phyloP scores from a whole-genome alignment of 2,113 vertebrate species.

The Phrynosoma platyrhinos region DNA sequence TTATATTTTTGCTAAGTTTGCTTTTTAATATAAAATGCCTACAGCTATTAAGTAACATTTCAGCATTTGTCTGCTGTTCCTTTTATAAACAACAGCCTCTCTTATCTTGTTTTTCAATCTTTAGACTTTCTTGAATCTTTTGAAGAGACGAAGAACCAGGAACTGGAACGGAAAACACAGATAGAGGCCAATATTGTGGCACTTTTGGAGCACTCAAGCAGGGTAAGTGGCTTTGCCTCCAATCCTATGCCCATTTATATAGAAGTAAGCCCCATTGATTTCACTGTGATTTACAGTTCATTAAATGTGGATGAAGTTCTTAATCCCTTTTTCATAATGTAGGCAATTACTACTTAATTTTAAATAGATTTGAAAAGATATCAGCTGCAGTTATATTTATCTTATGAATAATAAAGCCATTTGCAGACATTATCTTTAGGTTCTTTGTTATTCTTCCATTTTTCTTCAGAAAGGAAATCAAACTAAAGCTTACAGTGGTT shows the following conservation, averaged over 20 bases:
- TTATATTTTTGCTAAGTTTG: neutral
- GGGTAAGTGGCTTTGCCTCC: constrained; percentile 74
- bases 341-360: neutral
- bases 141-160: constrained; percentile 82
- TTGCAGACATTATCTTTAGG: neutral
- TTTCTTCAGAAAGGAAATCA: neutral
- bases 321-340: neutral
- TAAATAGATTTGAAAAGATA: neutral
- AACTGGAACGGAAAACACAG: constrained; percentile 81
- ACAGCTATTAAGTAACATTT: neutral
- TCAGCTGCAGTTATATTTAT: neutral
- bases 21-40: constrained; percentile 10
- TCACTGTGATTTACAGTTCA: neutral
- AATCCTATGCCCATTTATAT: neutral
- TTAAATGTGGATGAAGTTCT: neutral
- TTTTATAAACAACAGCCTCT: neutral
- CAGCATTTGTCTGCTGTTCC: neutral
- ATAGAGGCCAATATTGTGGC: constrained; percentile 85
- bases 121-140: constrained; percentile 89
- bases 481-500: neutral
- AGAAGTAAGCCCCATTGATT: neutral
- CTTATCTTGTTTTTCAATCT: constrained; percentile 53
- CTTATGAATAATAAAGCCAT: neutral
- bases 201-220: constrained; percentile 89
- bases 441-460: constrained; percentile 8